A percentile compares a stretch with the other conserved stretches of the same genome.
phyloP scores from a whole-genome alignment of 2,797 vertebrate genomes.

The Myotis findleyi region DNA sequence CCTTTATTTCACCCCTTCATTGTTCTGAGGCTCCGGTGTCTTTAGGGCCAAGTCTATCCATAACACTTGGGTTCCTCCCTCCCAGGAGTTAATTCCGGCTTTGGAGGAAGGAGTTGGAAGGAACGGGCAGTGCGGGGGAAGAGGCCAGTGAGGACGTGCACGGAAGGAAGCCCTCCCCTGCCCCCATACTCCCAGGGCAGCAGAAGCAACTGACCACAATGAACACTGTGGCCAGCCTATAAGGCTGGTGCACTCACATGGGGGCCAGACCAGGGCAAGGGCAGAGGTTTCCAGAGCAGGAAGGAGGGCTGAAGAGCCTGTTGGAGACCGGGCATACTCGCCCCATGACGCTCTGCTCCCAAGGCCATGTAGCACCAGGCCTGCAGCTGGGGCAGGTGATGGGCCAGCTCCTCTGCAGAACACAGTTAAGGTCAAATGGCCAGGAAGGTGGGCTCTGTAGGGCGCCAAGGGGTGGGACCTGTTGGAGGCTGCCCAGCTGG shows the following conservation, averaged over 20 bases:
- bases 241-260: not conserved
- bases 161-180: not conserved
- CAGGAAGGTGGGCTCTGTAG: not conserved
- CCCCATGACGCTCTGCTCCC: not conserved
- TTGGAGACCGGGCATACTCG: not conserved
- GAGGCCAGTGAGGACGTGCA: not conserved
- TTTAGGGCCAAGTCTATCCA: slow-evolving; percentile 14
- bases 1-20: not conserved
- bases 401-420: slow-evolving; percentile 43
- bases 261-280: not conserved
- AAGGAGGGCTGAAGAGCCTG: slow-evolving; percentile 77
- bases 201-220: not conserved
- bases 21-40: slow-evolving; percentile 13
- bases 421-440: slow-evolving; percentile 4
- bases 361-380: slow-evolving; percentile 63
- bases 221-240: not conserved
- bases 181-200: not conserved
- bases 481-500: rapidly evolving
- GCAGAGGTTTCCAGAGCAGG: slow-evolving; percentile 48
- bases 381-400: slow-evolving; percentile 41
- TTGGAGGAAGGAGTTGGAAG: not conserved
- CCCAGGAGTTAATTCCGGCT: not conserved
- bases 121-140: rapidly evolving
- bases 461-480: not conserved
- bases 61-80: not conserved